Conservation (phyloP, 2,113 vertebrate species). For the Elephas maximus region DNA sequence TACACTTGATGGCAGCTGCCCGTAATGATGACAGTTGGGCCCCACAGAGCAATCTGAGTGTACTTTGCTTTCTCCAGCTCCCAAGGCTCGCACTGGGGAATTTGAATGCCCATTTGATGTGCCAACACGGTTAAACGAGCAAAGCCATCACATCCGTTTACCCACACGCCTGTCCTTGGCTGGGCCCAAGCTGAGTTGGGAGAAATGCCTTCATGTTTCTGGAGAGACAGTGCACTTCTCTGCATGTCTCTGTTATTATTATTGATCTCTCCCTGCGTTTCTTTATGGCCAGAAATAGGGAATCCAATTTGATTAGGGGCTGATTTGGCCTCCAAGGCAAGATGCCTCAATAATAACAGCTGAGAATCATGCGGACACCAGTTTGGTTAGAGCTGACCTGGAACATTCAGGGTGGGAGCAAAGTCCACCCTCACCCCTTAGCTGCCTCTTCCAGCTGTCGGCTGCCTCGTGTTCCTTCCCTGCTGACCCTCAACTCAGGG, state of each 20-base stretch:
- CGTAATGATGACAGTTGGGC: neutral
- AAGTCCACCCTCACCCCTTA: neutral
- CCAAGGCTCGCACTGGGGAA: neutral
- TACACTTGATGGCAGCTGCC: neutral
- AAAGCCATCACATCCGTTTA: neutral
- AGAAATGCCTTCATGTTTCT: slow-evolving; percentile 46
- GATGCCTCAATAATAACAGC: neutral
- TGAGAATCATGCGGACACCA: neutral
- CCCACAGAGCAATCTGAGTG: neutral
- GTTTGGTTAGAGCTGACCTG: neutral
- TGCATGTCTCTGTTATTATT: slow-evolving; percentile 64
- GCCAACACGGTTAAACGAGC: neutral
- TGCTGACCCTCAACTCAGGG: neutral
- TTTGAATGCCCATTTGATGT: neutral
- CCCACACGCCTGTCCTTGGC: neutral
- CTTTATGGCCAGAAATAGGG: slow-evolving; percentile 64
- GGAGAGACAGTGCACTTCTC: neutral
- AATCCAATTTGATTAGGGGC: slow-evolving; percentile 67
- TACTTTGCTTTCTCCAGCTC: neutral
- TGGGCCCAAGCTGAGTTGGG: neutral
- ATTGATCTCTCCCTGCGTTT: slow-evolving; percentile 67
- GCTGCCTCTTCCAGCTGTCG: neutral
- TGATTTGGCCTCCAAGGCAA: slow-evolving; percentile 60
- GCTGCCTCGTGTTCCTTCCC: neutral
- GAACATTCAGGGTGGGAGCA: neutral